phyloP scores from a whole-genome alignment of 30 jellyfish, hydroid and myxozoan species.

The Aurelia sp. region DNA sequence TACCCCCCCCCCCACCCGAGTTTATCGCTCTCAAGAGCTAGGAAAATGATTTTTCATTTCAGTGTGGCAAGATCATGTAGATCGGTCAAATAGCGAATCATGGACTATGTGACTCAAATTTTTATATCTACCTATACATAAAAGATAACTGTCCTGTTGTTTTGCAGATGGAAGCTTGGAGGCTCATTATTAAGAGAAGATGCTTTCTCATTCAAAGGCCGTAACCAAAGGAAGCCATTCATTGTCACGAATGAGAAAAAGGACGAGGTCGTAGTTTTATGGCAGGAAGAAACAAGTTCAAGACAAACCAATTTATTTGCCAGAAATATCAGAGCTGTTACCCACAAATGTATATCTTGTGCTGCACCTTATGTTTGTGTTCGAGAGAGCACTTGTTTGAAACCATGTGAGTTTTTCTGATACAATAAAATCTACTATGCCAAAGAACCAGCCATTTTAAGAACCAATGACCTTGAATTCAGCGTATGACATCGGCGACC shows the following conservation, averaged over 20 bases:
- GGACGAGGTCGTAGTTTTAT: constrained; percentile 38
- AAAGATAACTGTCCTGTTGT: too few relatives aligned
- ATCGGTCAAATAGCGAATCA: too few relatives aligned
- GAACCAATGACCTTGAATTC: too few relatives aligned
- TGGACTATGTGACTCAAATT: too few relatives aligned
- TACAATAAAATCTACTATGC: too few relatives aligned
- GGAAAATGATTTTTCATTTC: too few relatives aligned
- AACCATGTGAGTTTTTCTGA: neutral
- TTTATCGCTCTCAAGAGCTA: too few relatives aligned
- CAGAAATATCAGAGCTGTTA: constrained; percentile 36
- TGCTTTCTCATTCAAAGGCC: constrained; percentile 38
- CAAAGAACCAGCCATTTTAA: too few relatives aligned
- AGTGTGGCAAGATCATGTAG: too few relatives aligned
- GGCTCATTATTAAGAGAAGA: constrained; percentile 51
- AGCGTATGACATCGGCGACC: too few relatives aligned
- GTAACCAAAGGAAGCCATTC: constrained; percentile 43
- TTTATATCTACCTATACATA: too few relatives aligned
- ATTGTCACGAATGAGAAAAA: constrained; percentile 39
- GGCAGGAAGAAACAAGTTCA: constrained; percentile 57
- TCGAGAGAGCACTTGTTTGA: constrained; percentile 34
- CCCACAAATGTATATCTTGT: constrained; percentile 59
- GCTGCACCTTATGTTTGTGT: constrained; percentile 34
- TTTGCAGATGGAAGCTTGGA: constrained; percentile 19
- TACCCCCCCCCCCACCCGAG: too few relatives aligned
- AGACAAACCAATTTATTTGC: constrained; percentile 63